phyloP scores from a whole-genome alignment of 2,888 invertebrate species.

The Melanophora roralis region DNA sequence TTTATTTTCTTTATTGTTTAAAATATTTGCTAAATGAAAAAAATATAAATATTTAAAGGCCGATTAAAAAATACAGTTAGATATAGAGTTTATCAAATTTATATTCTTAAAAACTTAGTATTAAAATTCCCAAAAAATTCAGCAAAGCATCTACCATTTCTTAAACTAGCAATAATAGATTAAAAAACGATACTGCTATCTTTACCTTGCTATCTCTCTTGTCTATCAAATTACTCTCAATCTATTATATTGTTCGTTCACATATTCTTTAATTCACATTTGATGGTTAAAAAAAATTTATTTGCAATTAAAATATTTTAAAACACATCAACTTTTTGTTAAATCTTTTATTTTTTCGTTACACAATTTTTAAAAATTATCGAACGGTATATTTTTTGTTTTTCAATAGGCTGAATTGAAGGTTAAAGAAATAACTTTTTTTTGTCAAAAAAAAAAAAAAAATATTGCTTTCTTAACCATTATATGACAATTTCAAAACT shows the following conservation, averaged over 20 bases:
- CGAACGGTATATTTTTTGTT: constrained; percentile 14
- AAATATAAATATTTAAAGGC: not conserved
- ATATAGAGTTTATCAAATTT: not conserved
- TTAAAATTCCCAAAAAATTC: not conserved
- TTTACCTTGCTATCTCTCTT: constrained; percentile 16
- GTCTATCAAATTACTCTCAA: not conserved
- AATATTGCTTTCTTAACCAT: no score
- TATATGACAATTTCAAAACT: no score
- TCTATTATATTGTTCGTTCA: not conserved
- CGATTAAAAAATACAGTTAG: constrained; percentile 13
- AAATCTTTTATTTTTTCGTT: constrained; percentile 14
- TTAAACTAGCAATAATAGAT: constrained; percentile 9
- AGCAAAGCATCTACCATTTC: constrained; percentile 30
- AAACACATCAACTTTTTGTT: not conserved
- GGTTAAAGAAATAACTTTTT: no score
- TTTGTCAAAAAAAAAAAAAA: no score
- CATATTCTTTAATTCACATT: constrained; percentile 32
- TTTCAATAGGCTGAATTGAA: not conserved
- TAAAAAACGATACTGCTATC: constrained; percentile 12
- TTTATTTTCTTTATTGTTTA: not conserved
- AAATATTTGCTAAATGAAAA: not conserved
- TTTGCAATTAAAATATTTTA: constrained; percentile 26
- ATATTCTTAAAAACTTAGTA: constrained; percentile 21
- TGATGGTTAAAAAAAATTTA: constrained; percentile 7
- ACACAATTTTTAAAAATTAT: constrained; percentile 35